Base-by-base conservation (phyloP, 35 echinoderm and acorn worm genomes). In the Stichopus chloronotus region DNA sequence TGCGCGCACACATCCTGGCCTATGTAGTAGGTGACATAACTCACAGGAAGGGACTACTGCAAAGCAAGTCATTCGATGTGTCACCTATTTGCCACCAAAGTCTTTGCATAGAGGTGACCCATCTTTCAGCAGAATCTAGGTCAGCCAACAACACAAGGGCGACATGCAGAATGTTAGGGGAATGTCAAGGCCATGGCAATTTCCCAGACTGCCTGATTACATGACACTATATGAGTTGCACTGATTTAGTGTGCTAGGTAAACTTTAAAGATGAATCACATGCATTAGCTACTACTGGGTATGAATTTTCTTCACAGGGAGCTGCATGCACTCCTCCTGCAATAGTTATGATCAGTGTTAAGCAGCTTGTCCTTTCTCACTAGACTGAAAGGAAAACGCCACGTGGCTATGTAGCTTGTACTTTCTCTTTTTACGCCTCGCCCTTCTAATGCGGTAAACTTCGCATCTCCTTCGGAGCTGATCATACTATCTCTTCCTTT, bases 331-430 rank as follows among this genome's bases (percentile, higher is more conserved):
- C 6, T 56, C 53, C 19, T 56, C 52, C 57, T 5, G 82, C 30
- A 85, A 56, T 85, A 85, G 52, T 13, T 56, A 57, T 85, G 82
- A 55, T 85, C 82, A 85, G 23, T 78, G 21, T 5, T 25, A 78
- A 85, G 5, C 57, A 85, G 82, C 82, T 85, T 25, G n/a, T 85
- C 82, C 20, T 54, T 85, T 13, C 21, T 54, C 56, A 85, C 82
- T 85, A 17, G 52, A 16, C 3, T 43, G 30, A 58, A 11, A 16
- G n/a, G 7, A 9, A 85, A 19, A 7, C 11, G 54, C 20, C n/a
- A 19, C 11, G 12, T 23, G 24, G 7, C 68, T 60, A 21, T 88
- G 22, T 11, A 88, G 17, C 61, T 19, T 71, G 61, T 88, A 88
- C 59, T 22, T 24, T 20, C 61, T 68, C 8, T 8, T 12, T 23